phyloP scores from a whole-genome alignment of 2,113 vertebrate genomes.

The Lepus europaeus region DNA sequence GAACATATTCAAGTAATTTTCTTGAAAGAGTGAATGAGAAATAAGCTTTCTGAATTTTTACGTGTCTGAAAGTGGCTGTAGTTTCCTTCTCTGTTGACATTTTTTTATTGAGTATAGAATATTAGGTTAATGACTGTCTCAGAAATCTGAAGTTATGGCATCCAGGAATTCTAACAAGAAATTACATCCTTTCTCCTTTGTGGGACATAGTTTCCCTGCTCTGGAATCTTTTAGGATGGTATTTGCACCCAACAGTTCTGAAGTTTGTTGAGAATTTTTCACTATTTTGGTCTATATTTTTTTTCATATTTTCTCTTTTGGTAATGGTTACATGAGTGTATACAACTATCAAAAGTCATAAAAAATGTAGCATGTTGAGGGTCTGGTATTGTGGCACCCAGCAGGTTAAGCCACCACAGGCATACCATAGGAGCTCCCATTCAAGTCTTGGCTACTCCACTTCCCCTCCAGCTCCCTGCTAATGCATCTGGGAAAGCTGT shows the following conservation, averaged over 20 bases:
- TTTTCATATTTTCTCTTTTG: neutral
- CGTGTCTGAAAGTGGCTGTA: neutral
- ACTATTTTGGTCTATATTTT: neutral
- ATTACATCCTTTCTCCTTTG: neutral
- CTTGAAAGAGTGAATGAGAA: neutral
- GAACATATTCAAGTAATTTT: conserved; percentile 19
- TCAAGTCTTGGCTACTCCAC: no score
- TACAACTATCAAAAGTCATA: neutral
- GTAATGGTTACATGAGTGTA: neutral
- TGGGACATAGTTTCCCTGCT: neutral
- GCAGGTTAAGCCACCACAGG: no score
- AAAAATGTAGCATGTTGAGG: neutral
- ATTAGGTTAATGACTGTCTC: conserved; percentile 3
- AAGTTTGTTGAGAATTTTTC: neutral
- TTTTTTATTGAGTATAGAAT: neutral
- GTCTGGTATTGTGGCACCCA: no score
- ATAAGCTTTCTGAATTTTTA: conserved; percentile 27
- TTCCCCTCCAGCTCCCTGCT: no score
- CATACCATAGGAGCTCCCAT: no score
- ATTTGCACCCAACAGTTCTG: neutral
- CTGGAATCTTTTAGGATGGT: neutral
- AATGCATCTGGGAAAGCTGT: no score
- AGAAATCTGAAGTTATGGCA: neutral
- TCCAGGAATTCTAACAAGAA: conserved; percentile 1
- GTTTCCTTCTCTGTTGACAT: neutral